Evolutionary conservation across 2,888 invertebrate species (phyloP), one percentile per base, ranked within the genome.

Genomic region (Idaea straminata): DNA sequence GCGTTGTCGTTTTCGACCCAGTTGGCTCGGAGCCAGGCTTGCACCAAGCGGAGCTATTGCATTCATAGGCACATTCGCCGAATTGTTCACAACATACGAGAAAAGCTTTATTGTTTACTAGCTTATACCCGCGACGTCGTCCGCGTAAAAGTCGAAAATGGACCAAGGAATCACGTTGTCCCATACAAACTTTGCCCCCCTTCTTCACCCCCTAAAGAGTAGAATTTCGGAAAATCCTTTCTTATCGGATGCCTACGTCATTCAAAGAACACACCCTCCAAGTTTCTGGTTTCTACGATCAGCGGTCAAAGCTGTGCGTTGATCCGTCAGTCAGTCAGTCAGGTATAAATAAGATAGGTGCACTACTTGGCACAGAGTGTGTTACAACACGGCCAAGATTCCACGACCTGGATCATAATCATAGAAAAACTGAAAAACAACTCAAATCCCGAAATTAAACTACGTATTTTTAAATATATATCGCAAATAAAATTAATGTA

Each of bases 1-100:
- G 79, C 74, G 74, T 72, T 79, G 80, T 47, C 47, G 47, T 47
- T 47, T 74, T 77, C 79, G 91, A 86, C 92, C 91, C 74, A 85
- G 75, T 91, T 92, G 92, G 92, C 86, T 10, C 6, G 15, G 61
- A 38, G 89, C 91, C 92, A 90, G 75, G 76, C 10, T 75, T 82
- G 83, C 83, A 83, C 67, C 74, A 77, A 74, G 77, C 80, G 78
- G 34, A 16, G 59, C 77, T 80, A 66, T 70, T 72, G 66, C 72
- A 66, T 67, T 65, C 66, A 62, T 68, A 65, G 60, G 70, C 73
- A 69, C 69, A 74, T 76, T 75, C 73, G 69, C 67, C 69, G 71
- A 75, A 75, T 74, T 76, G 73, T 74, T 75, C 70, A 63, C 64
- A 67, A 68, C 68, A 62, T 69, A 70, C 69, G 62, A 47, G 47